phyloP scores from a whole-genome alignment of 2,888 invertebrate species.

The Luperina testacea region DNA sequence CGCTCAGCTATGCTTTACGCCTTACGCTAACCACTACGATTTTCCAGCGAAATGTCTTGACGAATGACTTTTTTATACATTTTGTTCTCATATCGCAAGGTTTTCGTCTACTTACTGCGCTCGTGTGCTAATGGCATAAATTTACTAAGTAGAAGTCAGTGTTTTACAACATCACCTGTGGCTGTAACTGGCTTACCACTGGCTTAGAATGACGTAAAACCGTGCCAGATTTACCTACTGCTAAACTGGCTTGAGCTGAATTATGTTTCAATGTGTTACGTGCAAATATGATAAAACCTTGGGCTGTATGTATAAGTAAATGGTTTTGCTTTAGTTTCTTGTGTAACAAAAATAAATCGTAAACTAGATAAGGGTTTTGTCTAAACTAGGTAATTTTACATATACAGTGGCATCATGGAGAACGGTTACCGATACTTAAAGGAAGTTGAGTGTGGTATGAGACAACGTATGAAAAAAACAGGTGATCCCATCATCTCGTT shows the following conservation, averaged over 20 bases:
- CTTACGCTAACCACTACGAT: background rate
- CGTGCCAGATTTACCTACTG: slow-evolving; percentile 37
- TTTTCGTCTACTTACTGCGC: no score
- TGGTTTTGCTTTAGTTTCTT: background rate
- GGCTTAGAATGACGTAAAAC: slow-evolving; percentile 35
- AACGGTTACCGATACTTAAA: background rate
- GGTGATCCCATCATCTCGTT: background rate
- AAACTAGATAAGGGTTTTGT: background rate
- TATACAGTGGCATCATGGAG: background rate
- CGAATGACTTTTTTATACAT: slow-evolving; percentile 1
- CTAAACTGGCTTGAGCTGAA: slow-evolving; percentile 22
- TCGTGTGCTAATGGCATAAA: slow-evolving; percentile 18
- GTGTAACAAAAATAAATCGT: background rate
- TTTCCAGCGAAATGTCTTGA: background rate
- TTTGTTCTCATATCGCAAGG: background rate
- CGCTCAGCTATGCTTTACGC: background rate
- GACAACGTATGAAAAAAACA: no score
- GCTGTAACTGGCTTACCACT: slow-evolving; percentile 39
- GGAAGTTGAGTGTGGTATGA: background rate
- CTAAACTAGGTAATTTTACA: background rate
- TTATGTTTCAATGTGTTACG: slow-evolving; percentile 1
- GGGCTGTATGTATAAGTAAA: background rate
- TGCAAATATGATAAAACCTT: slow-evolving; percentile 25
- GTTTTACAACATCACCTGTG: slow-evolving; percentile 46
- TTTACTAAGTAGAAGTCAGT: slow-evolving; percentile 27